Percentiles rank a stretch among this genome's conserved stretches.
phyloP scores from a whole-genome alignment of 2,113 vertebrate species.

The Oophaga pumilio region DNA sequence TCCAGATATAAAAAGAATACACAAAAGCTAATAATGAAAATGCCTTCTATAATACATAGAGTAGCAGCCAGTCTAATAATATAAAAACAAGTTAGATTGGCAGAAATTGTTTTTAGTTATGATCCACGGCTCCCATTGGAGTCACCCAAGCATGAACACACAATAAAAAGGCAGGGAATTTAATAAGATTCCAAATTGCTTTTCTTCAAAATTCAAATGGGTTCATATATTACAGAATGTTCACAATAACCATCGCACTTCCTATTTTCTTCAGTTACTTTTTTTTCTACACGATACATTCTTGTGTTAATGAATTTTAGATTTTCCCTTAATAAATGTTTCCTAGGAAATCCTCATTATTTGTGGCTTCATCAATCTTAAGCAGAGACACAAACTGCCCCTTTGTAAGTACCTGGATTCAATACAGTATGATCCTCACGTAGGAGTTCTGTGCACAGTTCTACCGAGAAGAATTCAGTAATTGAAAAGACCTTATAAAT shows the following conservation, averaged over 20 bases:
- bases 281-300: conserved; percentile 42
- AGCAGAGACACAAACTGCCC: conserved; percentile 45
- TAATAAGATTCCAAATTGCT: conserved; percentile 69
- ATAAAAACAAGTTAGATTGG: conserved; percentile 50
- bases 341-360: conserved; percentile 61
- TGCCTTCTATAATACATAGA: conserved; percentile 8
- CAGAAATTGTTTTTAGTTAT: conserved; percentile 60
- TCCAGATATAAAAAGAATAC: neutral
- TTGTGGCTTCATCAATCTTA: conserved; percentile 58
- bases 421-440: conserved; percentile 63
- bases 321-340: conserved; percentile 64
- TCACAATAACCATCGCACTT: conserved; percentile 46
- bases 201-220: conserved; percentile 64
- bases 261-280: conserved; percentile 42
- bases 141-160: conserved; percentile 52
- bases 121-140: conserved; percentile 62
- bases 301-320: conserved; percentile 61
- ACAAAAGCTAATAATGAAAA: conserved; percentile 20
- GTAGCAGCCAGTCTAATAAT: conserved; percentile 12
- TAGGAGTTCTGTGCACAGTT: conserved; percentile 33
- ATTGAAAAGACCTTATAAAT: conserved; percentile 71
- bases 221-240: conserved; percentile 62
- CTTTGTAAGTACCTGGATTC: conserved; percentile 56
- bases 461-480: conserved; percentile 64
- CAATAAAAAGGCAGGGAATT: conserved; percentile 62